Evolutionary conservation across 1,140 invertebrate species (phyloP).

Genomic region (Scaptomyza pallida): DNA sequence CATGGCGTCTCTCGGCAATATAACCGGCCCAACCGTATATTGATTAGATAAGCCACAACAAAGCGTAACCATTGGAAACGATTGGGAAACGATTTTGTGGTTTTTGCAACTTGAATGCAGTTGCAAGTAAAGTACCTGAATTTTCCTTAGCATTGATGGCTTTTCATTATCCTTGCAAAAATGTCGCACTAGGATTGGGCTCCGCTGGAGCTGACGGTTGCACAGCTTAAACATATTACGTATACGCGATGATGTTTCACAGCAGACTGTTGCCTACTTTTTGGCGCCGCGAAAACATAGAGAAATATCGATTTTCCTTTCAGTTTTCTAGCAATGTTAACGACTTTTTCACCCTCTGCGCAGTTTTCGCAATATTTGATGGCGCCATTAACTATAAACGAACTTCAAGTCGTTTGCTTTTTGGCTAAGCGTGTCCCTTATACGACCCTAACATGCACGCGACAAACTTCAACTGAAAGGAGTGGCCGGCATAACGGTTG

Average conservation of each 20-base stretch:
- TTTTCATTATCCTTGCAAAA: slow-evolving; percentile 44
- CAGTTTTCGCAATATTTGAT: slow-evolving; percentile 24
- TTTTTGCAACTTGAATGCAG: neutral
- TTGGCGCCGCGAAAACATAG: slow-evolving; percentile 38
- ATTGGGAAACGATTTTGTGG: neutral
- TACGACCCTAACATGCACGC: slow-evolving; percentile 73
- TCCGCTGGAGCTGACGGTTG: slow-evolving; percentile 61
- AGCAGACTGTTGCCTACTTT: slow-evolving; percentile 51
- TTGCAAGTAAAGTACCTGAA: slow-evolving; percentile 49
- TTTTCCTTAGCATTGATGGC: slow-evolving; percentile 54
- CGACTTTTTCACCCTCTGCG: slow-evolving; percentile 27
- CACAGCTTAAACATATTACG: slow-evolving; percentile 68
- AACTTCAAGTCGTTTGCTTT: neutral
- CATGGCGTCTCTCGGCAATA: slow-evolving; percentile 4
- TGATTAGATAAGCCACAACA: slow-evolving; percentile 67
- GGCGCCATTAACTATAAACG: slow-evolving; percentile 67
- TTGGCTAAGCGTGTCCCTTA: slow-evolving; percentile 38
- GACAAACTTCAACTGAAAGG: slow-evolving; percentile 73
- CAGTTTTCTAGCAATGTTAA: neutral
- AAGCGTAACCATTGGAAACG: slow-evolving; percentile 51
- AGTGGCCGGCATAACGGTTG: slow-evolving; percentile 47
- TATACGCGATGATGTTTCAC: slow-evolving; percentile 47
- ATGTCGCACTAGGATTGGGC: slow-evolving; percentile 44
- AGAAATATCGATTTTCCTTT: slow-evolving; percentile 56
- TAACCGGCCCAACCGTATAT: neutral